Conservation (phyloP, 2,113 vertebrate genomes). For the Jacana jacana region DNA sequence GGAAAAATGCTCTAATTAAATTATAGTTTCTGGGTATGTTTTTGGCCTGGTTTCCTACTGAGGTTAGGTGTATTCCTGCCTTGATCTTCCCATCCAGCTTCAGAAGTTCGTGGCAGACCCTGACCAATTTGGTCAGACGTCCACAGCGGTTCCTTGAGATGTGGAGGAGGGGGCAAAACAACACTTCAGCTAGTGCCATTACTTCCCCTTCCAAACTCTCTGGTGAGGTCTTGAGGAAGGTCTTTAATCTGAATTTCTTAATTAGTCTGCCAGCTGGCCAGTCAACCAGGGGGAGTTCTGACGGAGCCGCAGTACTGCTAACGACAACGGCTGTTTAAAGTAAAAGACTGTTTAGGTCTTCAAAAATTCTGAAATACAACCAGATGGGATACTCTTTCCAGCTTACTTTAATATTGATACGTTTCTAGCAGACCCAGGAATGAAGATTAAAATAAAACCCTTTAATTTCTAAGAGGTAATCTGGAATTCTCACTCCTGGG, state of each 20-base stretch:
- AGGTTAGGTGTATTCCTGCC: neutral
- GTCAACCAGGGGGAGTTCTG: neutral
- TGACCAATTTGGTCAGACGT: neutral
- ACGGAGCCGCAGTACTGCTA: neutral
- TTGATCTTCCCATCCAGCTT: neutral
- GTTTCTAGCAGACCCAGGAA: neutral
- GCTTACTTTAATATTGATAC: neutral
- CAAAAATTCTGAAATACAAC: neutral
- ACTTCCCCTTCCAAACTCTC: neutral
- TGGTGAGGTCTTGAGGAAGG: neutral
- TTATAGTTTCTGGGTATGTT: neutral
- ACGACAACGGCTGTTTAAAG: neutral
- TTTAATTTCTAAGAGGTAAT: constrained; percentile 3
- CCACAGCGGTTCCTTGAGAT: neutral
- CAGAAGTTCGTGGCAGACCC: neutral
- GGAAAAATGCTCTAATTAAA: neutral
- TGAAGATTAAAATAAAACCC: neutral
- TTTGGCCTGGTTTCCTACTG: neutral
- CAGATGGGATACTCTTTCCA: neutral
- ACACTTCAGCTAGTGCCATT: neutral
- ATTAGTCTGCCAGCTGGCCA: neutral
- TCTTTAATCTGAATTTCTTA: neutral
- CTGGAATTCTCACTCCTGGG: neutral
- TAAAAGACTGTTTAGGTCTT: neutral
- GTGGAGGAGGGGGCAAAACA: neutral